Percentiles rank a stretch among this genome's conserved stretches.
Evolutionary conservation across 2,797 vertebrate genomes (phyloP).

Genomic region (Pempheris klunzingeri): DNA sequence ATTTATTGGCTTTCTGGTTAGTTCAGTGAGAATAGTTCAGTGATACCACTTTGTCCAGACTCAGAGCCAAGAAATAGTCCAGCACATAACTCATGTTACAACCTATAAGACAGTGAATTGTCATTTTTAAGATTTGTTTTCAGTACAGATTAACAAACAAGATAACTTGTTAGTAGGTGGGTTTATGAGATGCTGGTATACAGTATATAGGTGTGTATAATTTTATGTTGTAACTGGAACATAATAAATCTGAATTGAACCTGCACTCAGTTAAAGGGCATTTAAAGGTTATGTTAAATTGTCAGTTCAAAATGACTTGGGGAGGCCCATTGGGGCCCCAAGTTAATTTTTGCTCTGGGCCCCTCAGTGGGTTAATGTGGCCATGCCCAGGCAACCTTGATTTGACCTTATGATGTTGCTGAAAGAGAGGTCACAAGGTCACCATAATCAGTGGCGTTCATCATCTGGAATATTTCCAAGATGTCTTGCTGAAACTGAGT

Average conservation of each 20-base stretch:
- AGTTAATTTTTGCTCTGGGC: not conserved
- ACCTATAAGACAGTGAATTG: constrained; percentile 2
- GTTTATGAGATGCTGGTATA: not conserved
- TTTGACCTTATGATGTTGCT: constrained; percentile 3
- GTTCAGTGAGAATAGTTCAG: not conserved
- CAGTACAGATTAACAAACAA: not conserved
- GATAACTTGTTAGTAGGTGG: not conserved
- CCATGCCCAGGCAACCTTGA: not conserved
- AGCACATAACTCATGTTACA: too few relatives aligned
- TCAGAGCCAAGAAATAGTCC: constrained; percentile 4
- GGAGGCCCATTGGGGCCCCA: not conserved
- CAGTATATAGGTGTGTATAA: too few relatives aligned
- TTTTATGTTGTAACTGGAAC: not conserved
- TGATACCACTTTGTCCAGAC: not conserved
- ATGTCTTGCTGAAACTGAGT: constrained; percentile 7
- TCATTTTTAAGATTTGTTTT: not conserved
- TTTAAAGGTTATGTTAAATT: not conserved
- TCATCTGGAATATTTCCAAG: constrained; percentile 12
- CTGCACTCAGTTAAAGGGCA: not conserved
- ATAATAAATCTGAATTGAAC: not conserved
- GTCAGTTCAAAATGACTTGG: not conserved
- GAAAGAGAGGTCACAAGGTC: constrained; percentile 15
- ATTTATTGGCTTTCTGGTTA: not conserved
- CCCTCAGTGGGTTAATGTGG: not conserved
- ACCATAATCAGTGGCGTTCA: not conserved